Conservation (phyloP, 2,113 vertebrate genomes). For the Trogon melanurus region DNA sequence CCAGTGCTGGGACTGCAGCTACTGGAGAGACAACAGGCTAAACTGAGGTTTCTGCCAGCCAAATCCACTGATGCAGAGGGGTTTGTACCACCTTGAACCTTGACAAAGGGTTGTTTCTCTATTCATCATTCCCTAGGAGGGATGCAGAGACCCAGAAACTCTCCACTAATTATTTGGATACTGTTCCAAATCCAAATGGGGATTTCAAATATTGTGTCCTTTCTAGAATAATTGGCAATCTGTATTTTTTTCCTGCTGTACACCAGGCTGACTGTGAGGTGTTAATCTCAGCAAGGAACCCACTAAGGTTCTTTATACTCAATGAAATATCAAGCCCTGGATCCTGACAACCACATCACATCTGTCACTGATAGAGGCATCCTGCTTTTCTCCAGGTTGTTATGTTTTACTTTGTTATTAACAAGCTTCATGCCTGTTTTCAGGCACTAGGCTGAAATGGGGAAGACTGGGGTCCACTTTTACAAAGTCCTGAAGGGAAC, state of each 20-base stretch:
- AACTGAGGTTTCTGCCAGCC: background rate
- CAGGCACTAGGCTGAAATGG: background rate
- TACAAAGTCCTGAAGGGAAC: background rate
- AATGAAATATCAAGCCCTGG: background rate
- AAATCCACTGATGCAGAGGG: background rate
- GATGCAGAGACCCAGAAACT: background rate
- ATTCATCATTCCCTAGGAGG: background rate
- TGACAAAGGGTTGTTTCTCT: background rate
- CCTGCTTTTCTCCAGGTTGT: background rate
- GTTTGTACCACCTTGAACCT: background rate
- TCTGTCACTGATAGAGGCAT: background rate
- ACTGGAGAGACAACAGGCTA: background rate
- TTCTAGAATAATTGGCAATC: background rate
- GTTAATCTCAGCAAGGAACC: background rate
- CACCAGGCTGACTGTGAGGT: background rate
- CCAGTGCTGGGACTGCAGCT: background rate
- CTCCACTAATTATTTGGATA: background rate
- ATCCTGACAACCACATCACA: background rate
- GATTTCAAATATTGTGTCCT: background rate
- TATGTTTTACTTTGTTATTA: background rate
- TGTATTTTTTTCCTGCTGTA: background rate
- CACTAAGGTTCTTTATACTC: background rate
- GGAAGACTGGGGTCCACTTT: background rate
- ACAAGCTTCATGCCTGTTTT: background rate
- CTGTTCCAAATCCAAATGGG: background rate